These are phyloP conservation scores for Holcopasites calliopsidis DNA, from an alignment of 1,140 invertebrate genomes.

Conservation along the genomic window DNA sequence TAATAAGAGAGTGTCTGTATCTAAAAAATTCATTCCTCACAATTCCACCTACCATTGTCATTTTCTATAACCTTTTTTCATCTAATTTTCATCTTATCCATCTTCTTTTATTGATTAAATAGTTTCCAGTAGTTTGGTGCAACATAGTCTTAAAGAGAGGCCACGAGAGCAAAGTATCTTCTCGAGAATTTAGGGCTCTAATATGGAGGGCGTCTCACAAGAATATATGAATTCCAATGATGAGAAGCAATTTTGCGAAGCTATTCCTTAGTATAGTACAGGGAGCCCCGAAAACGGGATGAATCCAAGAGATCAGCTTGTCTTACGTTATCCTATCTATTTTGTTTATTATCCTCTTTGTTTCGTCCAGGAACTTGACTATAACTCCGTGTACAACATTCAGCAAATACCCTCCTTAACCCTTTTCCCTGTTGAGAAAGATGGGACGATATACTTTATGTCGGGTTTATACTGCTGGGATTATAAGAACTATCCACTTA, in stretches of 20 bases:
- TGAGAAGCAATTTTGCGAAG: constrained; percentile 55
- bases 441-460: no score
- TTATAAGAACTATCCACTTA: no score
- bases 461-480: no score
- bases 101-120: constrained; percentile 54
- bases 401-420: no score
- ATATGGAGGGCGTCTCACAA: constrained; percentile 49
- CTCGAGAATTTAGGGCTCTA: constrained; percentile 63
- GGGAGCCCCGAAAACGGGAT: constrained; percentile 22
- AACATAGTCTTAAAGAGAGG: constrained; percentile 20
- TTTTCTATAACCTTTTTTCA: neutral
- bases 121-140: constrained; percentile 32
- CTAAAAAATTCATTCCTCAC: no score
- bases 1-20: no score
- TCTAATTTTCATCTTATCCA: neutral
- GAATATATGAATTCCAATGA: constrained; percentile 69
- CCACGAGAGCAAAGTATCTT: constrained; percentile 43
- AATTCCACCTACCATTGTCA: neutral
- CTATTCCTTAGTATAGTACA: constrained; percentile 67
- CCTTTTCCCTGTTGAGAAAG: no score
- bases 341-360: neutral
- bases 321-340: neutral
- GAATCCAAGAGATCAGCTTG: constrained; percentile 28
- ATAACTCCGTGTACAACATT: no score
- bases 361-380: no score